phyloP scores from a whole-genome alignment of 2,113 vertebrate species.

The Saccopteryx bilineata region DNA sequence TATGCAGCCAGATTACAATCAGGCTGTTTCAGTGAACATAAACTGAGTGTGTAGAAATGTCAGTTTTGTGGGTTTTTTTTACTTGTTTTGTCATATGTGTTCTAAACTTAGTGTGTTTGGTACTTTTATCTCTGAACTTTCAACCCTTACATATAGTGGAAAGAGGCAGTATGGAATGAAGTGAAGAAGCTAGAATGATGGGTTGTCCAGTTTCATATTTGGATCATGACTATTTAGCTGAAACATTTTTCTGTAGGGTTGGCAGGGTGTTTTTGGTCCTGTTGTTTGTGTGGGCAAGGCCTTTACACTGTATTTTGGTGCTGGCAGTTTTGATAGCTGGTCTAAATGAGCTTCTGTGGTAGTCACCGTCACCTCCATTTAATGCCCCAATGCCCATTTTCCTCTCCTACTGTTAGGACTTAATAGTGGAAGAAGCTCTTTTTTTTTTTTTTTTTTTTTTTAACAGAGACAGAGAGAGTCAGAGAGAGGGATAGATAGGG shows the following conservation, averaged over 20 bases:
- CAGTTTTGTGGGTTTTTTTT: background rate
- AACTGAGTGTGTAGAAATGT: slow-evolving; percentile 33
- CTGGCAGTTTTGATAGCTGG: background rate
- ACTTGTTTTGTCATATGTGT: background rate
- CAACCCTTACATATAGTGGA: background rate
- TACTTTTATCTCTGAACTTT: slow-evolving; percentile 19
- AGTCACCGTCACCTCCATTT: background rate
- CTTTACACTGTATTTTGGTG: background rate
- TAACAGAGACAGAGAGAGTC: too few relatives aligned
- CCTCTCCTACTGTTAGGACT: background rate
- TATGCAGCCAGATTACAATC: background rate
- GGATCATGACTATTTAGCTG: background rate
- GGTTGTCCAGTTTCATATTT: background rate
- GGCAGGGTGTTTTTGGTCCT: background rate
- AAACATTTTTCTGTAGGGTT: slow-evolving; percentile 12
- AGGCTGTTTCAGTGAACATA: background rate
- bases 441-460: too few relatives aligned
- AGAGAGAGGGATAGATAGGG: too few relatives aligned
- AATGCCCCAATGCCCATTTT: background rate
- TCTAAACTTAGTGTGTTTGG: slow-evolving; percentile 15
- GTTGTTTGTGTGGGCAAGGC: background rate
- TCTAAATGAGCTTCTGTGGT: slow-evolving; percentile 19
- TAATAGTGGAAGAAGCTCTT: slow-evolving; percentile 21
- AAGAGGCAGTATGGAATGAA: slow-evolving; percentile 14
- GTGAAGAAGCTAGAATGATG: background rate